Percentiles rank a stretch among this genome's conserved stretches.
These are phyloP conservation scores for Neopipo cinnamomea DNA, from an alignment of 2,113 vertebrate genomes.

Conservation along the genomic window DNA sequence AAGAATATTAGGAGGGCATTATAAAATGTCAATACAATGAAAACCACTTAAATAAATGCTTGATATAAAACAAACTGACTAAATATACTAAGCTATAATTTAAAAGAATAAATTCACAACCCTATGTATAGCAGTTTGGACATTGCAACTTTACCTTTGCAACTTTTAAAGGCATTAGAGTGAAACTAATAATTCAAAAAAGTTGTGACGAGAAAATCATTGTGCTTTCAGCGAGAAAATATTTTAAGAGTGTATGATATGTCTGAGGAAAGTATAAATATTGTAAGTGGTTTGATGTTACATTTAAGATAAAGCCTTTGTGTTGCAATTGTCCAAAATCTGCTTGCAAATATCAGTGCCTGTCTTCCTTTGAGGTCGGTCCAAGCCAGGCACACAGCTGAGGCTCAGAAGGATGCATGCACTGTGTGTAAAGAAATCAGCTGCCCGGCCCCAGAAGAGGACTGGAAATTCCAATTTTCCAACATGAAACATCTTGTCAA, in stretches of 20 bases:
- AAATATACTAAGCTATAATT: conserved; percentile 63
- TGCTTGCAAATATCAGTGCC: background rate
- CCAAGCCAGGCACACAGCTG: background rate
- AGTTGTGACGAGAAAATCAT: background rate
- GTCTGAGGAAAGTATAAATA: conserved; percentile 4
- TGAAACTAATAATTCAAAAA: background rate
- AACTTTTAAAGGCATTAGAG: background rate
- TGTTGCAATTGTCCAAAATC: background rate
- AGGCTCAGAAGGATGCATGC: background rate
- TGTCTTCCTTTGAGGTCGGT: background rate
- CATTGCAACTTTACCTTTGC: background rate
- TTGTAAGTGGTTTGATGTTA: background rate
- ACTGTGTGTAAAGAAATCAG: background rate
- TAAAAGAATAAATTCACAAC: conserved; percentile 60
- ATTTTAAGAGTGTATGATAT: background rate
- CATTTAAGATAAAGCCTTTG: background rate
- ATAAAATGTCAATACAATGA: conserved; percentile 73
- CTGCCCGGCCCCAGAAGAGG: background rate
- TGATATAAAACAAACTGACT: conserved; percentile 65
- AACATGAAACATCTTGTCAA: background rate
- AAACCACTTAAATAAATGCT: conserved; percentile 72
- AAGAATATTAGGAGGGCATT: conserved; percentile 77
- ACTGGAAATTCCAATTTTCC: background rate
- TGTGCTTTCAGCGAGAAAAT: background rate
- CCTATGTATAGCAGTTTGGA: background rate